phyloP scores from a whole-genome alignment of 1,140 invertebrate genomes.

The Tachypleus tridentatus region DNA sequence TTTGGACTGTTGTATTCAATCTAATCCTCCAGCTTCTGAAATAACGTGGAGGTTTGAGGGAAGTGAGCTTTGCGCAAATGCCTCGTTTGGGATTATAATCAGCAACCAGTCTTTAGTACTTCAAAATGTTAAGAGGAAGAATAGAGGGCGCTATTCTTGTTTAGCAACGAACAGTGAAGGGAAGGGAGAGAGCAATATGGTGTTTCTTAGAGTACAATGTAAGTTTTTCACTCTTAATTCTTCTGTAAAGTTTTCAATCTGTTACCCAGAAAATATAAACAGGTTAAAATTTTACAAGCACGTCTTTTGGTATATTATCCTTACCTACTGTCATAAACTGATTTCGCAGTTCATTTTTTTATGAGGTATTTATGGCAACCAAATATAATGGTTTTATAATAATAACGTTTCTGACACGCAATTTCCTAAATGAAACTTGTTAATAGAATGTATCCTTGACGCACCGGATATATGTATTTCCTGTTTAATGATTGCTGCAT shows the following conservation, averaged over 20 bases:
- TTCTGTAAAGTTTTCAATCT: background rate
- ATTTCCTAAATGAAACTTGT: too few species aligned
- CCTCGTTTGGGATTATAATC: constrained; percentile 52
- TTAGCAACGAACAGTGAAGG: constrained; percentile 24
- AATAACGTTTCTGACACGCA: too few species aligned
- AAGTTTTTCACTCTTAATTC: constrained; percentile 13
- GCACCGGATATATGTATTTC: too few species aligned
- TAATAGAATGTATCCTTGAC: too few species aligned
- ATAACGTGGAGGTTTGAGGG: constrained; percentile 68
- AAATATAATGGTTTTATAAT: too few species aligned
- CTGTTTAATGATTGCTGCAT: too few species aligned
- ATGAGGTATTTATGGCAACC: too few species aligned
- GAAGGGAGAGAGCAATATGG: constrained; percentile 21
- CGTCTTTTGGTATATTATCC: too few species aligned
- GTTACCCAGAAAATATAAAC: too few species aligned
- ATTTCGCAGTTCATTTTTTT: too few species aligned
- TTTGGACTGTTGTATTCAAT: constrained; percentile 74
- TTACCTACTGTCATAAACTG: too few species aligned
- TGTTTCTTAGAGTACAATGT: constrained; percentile 24
- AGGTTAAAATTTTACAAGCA: too few species aligned
- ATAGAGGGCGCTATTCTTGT: constrained; percentile 22
- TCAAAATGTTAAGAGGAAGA: constrained; percentile 14
- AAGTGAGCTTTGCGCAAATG: constrained; percentile 12
- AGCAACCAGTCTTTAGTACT: constrained; percentile 18
- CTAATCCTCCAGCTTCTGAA: constrained; percentile 66